Base-by-base conservation (phyloP, 2,113 vertebrate genomes). In the Pygathrix nemaeus region DNA sequence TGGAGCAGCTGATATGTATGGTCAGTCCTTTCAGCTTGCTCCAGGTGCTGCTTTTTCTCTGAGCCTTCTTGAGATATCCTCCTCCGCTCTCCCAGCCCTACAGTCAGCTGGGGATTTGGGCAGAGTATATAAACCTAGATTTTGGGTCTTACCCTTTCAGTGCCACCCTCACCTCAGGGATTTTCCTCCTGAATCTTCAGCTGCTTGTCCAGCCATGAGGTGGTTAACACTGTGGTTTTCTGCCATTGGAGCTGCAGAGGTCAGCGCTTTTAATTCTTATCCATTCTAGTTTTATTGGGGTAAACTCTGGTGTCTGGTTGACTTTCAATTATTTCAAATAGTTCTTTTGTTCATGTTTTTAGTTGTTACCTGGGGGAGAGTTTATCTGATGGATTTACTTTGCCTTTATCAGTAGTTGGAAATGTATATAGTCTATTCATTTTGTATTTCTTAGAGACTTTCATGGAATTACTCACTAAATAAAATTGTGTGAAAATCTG, bases 391-490 rank as follows among this genome's bases (percentile, higher is more conserved):
- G 7, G 50, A 9, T 88, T 88, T 83, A 80, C 20, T 82, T 90
- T 96, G 50, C 35, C 40, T 43, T 91, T 88, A 80, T 73, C 43
- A 87, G 20, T 86, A 94, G 27, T 50, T 94, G 43, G 38, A 94
- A 90, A 88, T 79, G 14, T 40, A 45, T 90, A 94, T 9, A 48
- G 13, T 94, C 35, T 92, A 1, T 95, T 94, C 17, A 90, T 73
- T 90, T 92, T 96, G 6, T 73, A 96, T 96, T 95, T 79, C 57
- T 94, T 97, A 93, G 55, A 70, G 48, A 72, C 13, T 94, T 97
- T 48, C 78, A 21, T 94, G 81, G 66, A 55, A 61, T 83, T 88
- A 64, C 88, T 96, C 30, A 94, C 45, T 84, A 75, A 80, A 85
- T 50, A 73, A 6, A 92, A 90, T 91, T 92, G 7, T 91, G 18